phyloP scores from a whole-genome alignment of 2,113 vertebrate species.

The Psittacara wagleri region DNA sequence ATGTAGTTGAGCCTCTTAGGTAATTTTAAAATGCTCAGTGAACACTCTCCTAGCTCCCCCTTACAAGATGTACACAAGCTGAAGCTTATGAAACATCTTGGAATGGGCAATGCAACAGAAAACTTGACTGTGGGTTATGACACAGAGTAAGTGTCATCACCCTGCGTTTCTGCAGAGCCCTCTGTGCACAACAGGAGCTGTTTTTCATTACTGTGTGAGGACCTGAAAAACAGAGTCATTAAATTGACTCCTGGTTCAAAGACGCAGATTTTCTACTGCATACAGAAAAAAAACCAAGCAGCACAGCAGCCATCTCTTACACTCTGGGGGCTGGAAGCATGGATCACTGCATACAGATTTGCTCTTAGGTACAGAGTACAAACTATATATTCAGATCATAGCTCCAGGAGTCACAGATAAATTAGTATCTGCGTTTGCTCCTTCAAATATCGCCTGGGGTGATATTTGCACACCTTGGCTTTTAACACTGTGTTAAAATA shows the following conservation, averaged over 20 bases:
- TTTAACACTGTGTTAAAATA: background rate
- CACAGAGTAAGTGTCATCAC: background rate
- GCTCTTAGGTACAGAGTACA: background rate
- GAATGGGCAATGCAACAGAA: background rate
- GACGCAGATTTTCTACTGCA: background rate
- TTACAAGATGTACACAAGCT: background rate
- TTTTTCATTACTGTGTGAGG: background rate
- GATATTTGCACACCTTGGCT: background rate
- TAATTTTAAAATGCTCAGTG: background rate
- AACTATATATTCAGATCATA: background rate
- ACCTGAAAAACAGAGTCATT: background rate
- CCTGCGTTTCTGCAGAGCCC: background rate
- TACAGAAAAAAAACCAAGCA: background rate
- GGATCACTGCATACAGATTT: background rate
- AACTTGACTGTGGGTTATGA: background rate
- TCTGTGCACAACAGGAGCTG: background rate
- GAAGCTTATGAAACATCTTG: background rate
- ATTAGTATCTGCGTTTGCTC: background rate
- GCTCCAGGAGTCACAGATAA: background rate
- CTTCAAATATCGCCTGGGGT: background rate
- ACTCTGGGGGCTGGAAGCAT: background rate
- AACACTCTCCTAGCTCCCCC: background rate
- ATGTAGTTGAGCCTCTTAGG: background rate
- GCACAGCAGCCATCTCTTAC: background rate
- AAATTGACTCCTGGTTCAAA: background rate